Evolutionary conservation across 2,113 vertebrate genomes (phyloP), one percentile per base, ranked within the genome.

Genomic region (Propithecus coquereli): DNA sequence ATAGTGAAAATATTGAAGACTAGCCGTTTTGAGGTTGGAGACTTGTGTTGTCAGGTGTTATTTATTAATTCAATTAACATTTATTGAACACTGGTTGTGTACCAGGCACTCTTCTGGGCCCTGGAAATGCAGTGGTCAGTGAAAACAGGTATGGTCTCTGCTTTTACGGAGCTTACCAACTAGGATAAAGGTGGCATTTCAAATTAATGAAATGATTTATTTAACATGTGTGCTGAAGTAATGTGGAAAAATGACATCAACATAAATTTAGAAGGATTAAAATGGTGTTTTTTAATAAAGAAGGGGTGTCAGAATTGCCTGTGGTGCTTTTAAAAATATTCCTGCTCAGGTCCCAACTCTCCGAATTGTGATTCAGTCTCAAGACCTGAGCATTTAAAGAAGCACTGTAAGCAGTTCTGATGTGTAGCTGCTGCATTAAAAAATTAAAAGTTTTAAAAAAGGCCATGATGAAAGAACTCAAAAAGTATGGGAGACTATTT

Each of bases 341-440:
- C 87, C 79, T 92, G 37, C 65, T 90, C 20, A 82, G 66, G 30
- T 95, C 22, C 63, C n/a, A 65, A 37, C 17, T n/a, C 32, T 20
- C 17, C 13, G 89, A 82, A 71, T 50, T 96, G 74, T 79, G 82
- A 81, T 92, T 95, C 65, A 91, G 27, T 77, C 45, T 87, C 87
- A 89, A 95, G 82, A 91, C 32, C 34, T 91, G 71, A 93, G 43
- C 66, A 79, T 97, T 97, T 93, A 94, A 95, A 97, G 71, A 91
- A 90, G 2, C 37, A 40, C 57, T 90, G 34, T 92, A 73, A 84
- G 66, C 37, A 96, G 22, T 80, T 92, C 68, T 90, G 40, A 57
- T 94, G 37, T 94, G 8, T 79, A 86, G 88, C 10, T 86, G 25
- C 47, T 86, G 34, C 59, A 37, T 71, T 91, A 74, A 86, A 91